Evolutionary conservation across 2,888 invertebrate genomes (phyloP).

Genomic region (Eupeodes luniger): DNA sequence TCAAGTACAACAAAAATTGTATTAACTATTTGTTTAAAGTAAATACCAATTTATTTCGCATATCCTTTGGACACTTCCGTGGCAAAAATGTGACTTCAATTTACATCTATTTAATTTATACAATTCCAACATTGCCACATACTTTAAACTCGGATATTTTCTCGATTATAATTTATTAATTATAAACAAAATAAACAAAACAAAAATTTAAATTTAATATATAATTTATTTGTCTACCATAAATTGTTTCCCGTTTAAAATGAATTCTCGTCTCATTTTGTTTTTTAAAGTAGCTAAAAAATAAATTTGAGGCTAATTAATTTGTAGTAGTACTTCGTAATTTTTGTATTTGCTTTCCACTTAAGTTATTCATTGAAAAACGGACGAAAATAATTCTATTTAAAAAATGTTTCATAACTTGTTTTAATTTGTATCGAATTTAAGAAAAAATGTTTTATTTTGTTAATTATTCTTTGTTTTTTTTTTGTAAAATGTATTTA

Average conservation of each 20-base stretch:
- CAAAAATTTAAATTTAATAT: neutral
- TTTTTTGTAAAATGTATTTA: conserved; percentile 50
- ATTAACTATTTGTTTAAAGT: conserved; percentile 13
- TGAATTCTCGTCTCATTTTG: conserved; percentile 45
- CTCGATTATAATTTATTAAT: neutral
- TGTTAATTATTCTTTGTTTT: conserved; percentile 32
- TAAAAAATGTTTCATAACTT: conserved; percentile 66
- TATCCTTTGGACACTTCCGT: conserved; percentile 31
- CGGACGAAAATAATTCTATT: conserved; percentile 74
- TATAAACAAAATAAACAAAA: conserved; percentile 8
- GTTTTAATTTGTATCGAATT: conserved; percentile 53
- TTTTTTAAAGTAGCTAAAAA: conserved; percentile 66
- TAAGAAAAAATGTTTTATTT: conserved; percentile 58
- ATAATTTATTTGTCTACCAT: conserved; percentile 43
- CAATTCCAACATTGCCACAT: conserved; percentile 21
- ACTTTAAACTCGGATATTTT: neutral
- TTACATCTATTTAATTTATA: conserved; percentile 30
- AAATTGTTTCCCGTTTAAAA: conserved; percentile 67
- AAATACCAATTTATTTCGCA: conserved; percentile 24
- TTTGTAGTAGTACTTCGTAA: conserved; percentile 63
- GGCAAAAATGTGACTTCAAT: conserved; percentile 28
- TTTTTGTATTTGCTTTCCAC: conserved; percentile 44
- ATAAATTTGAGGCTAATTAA: conserved; percentile 69
- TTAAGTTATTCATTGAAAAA: conserved; percentile 66
- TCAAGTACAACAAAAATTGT: conserved; percentile 52